Percentiles rank a stretch among this genome's conserved stretches.
Conservation (phyloP, 1,140 invertebrate genomes). For the Amyelois transitella region DNA sequence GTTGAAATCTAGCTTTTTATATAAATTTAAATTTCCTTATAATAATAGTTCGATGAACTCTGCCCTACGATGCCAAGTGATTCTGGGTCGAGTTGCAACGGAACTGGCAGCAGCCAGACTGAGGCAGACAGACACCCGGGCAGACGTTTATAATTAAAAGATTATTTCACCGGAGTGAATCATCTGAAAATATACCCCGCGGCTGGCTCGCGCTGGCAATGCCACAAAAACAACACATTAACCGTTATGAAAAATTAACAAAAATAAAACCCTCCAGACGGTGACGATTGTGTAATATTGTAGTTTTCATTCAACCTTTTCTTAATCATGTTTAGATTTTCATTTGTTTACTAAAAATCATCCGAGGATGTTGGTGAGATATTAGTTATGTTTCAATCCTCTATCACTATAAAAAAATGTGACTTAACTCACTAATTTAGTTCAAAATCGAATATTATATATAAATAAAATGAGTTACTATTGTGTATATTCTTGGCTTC, state of each 20-base stretch:
- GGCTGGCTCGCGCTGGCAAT: not conserved
- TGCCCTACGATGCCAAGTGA: conserved; percentile 17
- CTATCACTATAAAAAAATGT: too few relatives aligned
- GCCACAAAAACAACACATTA: not conserved
- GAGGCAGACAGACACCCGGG: conserved; percentile 13
- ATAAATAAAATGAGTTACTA: too few relatives aligned
- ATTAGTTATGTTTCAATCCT: too few relatives aligned
- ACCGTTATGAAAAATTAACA: not conserved
- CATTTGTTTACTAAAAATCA: too few relatives aligned
- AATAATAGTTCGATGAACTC: conserved; percentile 27
- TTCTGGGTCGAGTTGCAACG: conserved; percentile 21
- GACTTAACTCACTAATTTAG: too few relatives aligned
- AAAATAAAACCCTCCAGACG: conserved; percentile 11
- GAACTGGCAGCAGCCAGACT: conserved; percentile 18
- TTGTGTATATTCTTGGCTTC: too few relatives aligned
- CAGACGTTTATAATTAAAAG: conserved; percentile 10
- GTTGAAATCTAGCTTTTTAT: too few relatives aligned
- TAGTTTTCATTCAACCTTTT: too few relatives aligned
- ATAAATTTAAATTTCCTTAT: conserved; percentile 15
- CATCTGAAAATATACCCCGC: not conserved
- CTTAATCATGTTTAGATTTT: too few relatives aligned
- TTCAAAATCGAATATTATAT: too few relatives aligned
- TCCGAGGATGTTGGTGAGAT: too few relatives aligned
- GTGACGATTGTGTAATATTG: too few relatives aligned
- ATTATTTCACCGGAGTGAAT: conserved; percentile 1